phyloP scores from a whole-genome alignment of 92 coral and sea anemone genomes.

The Phenganax subtilis region DNA sequence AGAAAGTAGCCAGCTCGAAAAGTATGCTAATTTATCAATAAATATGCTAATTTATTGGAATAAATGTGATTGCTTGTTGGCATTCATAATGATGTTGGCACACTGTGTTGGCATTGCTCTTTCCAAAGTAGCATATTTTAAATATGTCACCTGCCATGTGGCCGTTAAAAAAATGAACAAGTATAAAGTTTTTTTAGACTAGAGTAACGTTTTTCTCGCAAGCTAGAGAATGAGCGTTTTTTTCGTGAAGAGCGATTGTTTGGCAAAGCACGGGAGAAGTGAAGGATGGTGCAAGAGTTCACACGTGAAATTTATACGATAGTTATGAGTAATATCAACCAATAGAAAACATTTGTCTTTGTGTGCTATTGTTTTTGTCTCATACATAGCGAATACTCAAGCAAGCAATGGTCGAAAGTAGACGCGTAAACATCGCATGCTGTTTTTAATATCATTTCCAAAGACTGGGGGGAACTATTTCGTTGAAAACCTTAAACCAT shows the following conservation, averaged over 20 bases:
- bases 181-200: no score
- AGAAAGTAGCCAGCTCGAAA: background rate
- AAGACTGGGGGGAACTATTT: background rate
- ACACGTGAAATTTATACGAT: conserved; percentile 10
- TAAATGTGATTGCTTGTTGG: background rate
- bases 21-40: background rate
- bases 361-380: conserved; percentile 11
- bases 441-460: background rate
- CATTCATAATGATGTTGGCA: background rate
- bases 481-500: background rate
- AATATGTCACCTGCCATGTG: no score
- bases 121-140: no score
- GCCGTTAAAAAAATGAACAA: no score
- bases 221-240: background rate
- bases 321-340: background rate
- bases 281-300: background rate
- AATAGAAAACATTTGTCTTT: background rate
- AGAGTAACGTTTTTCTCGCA: no score
- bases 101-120: background rate
- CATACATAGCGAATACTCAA: background rate
- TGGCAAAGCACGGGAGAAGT: background rate
- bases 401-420: background rate
- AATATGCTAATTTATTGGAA: conserved; percentile 1
- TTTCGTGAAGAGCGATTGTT: background rate
- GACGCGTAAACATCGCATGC: background rate